Evolutionary conservation across 2,888 invertebrate species (phyloP).

Genomic region (Drosophila mettleri): DNA sequence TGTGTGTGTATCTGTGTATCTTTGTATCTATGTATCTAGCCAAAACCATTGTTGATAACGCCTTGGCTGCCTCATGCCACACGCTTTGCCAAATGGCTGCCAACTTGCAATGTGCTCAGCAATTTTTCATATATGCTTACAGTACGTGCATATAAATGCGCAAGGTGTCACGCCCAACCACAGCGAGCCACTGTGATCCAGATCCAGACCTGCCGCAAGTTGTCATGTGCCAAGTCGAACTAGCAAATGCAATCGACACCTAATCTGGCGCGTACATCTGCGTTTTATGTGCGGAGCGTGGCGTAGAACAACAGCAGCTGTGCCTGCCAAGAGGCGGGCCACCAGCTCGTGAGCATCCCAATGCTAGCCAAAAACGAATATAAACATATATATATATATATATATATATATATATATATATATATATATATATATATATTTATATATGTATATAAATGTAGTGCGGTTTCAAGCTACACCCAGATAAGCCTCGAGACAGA

Average conservation of each 20-base stretch:
- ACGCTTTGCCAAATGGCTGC: constrained; percentile 35
- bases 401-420: no score
- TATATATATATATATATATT: no score
- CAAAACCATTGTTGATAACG: constrained; percentile 7
- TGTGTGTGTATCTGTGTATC: no score
- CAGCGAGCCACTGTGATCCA: background rate
- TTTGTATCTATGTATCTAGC: background rate
- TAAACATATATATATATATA: no score
- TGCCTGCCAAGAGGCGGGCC: background rate
- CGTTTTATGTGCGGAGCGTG: constrained; percentile 49
- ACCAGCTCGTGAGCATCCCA: background rate
- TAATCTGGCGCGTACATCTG: constrained; percentile 57
- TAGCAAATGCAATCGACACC: constrained; percentile 71
- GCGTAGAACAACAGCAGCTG: constrained; percentile 1
- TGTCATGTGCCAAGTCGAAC: constrained; percentile 60
- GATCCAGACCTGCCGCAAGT: constrained; percentile 47
- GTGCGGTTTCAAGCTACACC: constrained; percentile 28
- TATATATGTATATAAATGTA: no score
- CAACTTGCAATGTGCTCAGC: constrained; percentile 27
- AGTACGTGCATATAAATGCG: constrained; percentile 70
- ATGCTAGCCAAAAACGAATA: constrained; percentile 23
- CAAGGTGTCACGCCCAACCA: constrained; percentile 28
- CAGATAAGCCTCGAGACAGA: constrained; percentile 42
- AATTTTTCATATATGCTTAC: constrained; percentile 69
- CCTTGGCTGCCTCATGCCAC: constrained; percentile 24